A percentile compares a stretch with the other conserved stretches of the same genome.
Conservation (phyloP, 2,113 vertebrate species). For the Oriolus oriolus region DNA sequence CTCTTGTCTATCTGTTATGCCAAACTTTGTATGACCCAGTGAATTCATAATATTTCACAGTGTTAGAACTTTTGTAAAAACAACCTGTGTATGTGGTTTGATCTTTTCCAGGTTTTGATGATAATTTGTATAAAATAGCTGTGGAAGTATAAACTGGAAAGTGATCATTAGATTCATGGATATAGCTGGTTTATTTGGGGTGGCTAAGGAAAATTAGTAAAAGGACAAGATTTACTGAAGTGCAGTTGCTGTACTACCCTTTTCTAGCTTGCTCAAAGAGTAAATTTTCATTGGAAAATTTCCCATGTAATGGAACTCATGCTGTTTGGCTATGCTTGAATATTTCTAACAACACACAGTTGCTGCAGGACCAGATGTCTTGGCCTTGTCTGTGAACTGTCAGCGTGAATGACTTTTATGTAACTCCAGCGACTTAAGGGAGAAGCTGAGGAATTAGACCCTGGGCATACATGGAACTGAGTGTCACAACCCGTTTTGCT, state of each 20-base stretch:
- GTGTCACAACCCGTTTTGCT: neutral
- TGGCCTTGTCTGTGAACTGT: neutral
- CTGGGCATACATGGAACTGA: no score
- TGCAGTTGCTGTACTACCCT: neutral
- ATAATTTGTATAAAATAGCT: neutral
- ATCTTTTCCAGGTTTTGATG: neutral
- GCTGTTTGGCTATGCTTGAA: neutral
- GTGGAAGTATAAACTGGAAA: neutral
- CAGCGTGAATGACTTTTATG: neutral
- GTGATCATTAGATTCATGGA: neutral
- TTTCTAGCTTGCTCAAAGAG: neutral
- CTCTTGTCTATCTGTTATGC: neutral
- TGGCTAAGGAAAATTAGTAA: neutral
- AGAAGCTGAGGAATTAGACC: neutral
- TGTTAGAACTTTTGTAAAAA: neutral
- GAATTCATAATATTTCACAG: neutral
- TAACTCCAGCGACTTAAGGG: neutral
- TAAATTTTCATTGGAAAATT: neutral
- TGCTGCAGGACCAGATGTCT: neutral
- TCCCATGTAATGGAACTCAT: neutral
- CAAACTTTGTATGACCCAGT: neutral
- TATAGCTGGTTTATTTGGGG: neutral
- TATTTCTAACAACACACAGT: neutral
- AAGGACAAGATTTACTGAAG: neutral
- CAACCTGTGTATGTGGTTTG: fast-evolving